phyloP scores from a whole-genome alignment of 2,113 vertebrate species.

The Pollachius pollachius region DNA sequence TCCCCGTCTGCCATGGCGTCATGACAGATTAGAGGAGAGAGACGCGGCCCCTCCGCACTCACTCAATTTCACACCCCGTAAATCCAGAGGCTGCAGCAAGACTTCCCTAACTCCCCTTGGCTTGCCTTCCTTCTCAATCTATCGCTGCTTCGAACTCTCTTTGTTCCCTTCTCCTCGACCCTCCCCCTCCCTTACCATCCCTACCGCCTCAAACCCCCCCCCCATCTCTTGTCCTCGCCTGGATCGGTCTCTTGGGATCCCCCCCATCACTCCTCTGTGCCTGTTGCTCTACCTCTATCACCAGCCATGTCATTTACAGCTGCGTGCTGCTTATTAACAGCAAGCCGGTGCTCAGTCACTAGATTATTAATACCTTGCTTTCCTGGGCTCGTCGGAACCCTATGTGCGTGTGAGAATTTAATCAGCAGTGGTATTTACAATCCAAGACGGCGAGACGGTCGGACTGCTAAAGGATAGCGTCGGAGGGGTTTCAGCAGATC shows the following conservation, averaged over 20 bases:
- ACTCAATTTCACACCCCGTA: constrained; percentile 23
- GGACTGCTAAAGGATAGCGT: no score
- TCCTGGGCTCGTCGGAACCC: not conserved
- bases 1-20: not conserved
- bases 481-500: no score
- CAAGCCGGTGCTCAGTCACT: not conserved
- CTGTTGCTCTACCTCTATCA: not conserved
- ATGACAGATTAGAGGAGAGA: constrained; percentile 2
- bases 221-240: no score
- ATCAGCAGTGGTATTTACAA: no score
- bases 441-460: no score
- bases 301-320: not conserved
- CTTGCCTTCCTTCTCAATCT: constrained; percentile 6
- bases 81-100: constrained; percentile 11
- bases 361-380: not conserved
- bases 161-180: constrained; percentile 1
- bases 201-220: no score
- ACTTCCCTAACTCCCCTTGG: constrained; percentile 14
- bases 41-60: not conserved
- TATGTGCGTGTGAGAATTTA: no score
- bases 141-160: not conserved
- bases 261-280: not conserved
- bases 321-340: not conserved
- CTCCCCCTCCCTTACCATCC: not conserved
- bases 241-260: no score